Evolutionary conservation across 2,113 vertebrate genomes (phyloP), one percentile per base, ranked within the genome.

Genomic region (Crypturellus undulatus): DNA sequence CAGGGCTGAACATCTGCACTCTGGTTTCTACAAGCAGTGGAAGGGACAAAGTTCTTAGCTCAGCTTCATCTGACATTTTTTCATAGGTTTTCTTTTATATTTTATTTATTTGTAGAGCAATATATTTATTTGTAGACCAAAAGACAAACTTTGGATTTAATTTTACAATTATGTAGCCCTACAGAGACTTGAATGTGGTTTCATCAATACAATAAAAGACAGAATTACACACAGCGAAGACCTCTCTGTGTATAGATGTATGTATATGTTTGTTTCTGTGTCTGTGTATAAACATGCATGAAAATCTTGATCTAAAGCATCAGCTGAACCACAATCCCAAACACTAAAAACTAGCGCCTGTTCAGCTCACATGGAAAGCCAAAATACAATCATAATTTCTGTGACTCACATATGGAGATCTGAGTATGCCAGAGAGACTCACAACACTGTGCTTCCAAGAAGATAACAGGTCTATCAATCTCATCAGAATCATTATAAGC

Each of bases 1-100:
- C 69, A 49, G 86, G 62, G 43, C 73, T 87, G 87, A 96, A 93
- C 92, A 94, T 92, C 96, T 95, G 95, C 89, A 94, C 58, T 82
- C 43, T 59, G 67, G 25, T 93, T 93, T 90, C 89, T 76, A 17
- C 15, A 87, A 94, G 90, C 82, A 87, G 30, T 36, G 64, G 67
- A 62, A 82, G 75, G 79, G 38, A 79, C 19, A 43, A 10, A 10
- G 49, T 36, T 95, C 92, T 85, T 85, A 69, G 7, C 93, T 90
- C 43, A 90, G 68, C 68, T 94, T 72, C 68, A 47, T 77, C 84
- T 91, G 65, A 59, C 40, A 58, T 25, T 36, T 82, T 76, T 86
- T 84, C 62, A 76, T 76, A 75, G 6, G 3, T 43, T 88, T 72
- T 75, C 52, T 20, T 87, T 84, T 24, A 22, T 82, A 79, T 86